These are phyloP conservation scores for Ornithoptera alexandrae DNA, from an alignment of 2,888 invertebrate genomes.

Conservation along the genomic window DNA sequence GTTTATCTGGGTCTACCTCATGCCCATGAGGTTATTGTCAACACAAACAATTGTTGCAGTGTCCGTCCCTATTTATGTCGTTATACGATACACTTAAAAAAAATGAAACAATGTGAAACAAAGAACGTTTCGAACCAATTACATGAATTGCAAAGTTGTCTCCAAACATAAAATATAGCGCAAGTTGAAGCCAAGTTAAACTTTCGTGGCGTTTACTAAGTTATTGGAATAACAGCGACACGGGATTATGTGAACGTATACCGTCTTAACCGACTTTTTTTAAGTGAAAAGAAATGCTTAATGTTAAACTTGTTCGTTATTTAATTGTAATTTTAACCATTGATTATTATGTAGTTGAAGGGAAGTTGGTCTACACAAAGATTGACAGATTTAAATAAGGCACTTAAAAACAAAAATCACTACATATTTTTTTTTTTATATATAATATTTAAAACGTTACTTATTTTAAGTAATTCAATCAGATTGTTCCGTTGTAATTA, in stretches of 20 bases:
- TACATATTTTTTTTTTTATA: too few relatives aligned
- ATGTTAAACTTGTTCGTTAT: too few relatives aligned
- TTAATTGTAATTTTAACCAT: too few relatives aligned
- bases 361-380: background rate
- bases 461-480: too few relatives aligned
- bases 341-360: background rate
- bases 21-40: too few relatives aligned
- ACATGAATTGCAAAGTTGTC: slow-evolving; percentile 15
- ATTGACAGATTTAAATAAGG: background rate
- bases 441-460: too few relatives aligned
- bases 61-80: background rate
- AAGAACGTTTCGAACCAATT: slow-evolving; percentile 6
- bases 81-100: background rate
- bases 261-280: background rate
- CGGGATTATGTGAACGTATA: slow-evolving; percentile 20
- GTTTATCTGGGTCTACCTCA: too few relatives aligned
- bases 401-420: too few relatives aligned
- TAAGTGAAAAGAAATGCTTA: background rate
- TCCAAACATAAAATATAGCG: slow-evolving; percentile 18
- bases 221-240: slow-evolving; percentile 7
- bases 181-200: slow-evolving; percentile 18
- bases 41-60: background rate
- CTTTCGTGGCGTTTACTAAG: slow-evolving; percentile 14
- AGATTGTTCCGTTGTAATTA: too few relatives aligned
- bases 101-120: background rate